These are phyloP conservation scores for Sorex maritimensis DNA, from an alignment of 2,797 vertebrate species.

Conservation along the genomic window DNA sequence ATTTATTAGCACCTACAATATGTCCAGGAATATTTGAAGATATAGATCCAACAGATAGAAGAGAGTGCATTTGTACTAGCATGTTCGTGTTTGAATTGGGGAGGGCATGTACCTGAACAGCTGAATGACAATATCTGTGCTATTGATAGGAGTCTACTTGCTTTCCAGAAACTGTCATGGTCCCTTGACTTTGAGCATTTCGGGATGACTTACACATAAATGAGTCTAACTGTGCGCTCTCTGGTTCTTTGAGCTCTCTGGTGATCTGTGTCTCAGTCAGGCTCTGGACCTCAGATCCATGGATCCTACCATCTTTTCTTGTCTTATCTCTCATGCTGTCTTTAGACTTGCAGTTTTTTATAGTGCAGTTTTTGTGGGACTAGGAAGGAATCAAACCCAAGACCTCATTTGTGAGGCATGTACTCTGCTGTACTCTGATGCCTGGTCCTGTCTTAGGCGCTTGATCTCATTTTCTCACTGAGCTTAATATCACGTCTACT, in stretches of 20 bases:
- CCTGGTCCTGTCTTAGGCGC: no score
- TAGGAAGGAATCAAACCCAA: no score
- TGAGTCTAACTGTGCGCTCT: background rate
- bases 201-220: background rate
- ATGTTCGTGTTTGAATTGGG: conserved; percentile 31
- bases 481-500: conserved; percentile 10
- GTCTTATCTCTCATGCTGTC: background rate
- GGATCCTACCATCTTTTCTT: background rate
- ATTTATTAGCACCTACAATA: conserved; percentile 52
- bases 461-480: background rate
- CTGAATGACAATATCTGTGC: conserved; percentile 32
- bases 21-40: conserved; percentile 35
- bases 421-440: no score
- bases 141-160: conserved; percentile 49
- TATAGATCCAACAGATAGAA: conserved; percentile 55
- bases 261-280: background rate
- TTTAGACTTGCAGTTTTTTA: no score
- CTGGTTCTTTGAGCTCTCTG: conserved; percentile 29
- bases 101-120: conserved; percentile 22
- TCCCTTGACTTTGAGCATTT: conserved; percentile 47
- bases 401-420: no score
- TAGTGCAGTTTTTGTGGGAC: no score
- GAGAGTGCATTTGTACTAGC: background rate
- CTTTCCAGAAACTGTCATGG: conserved; percentile 56
- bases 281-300: background rate